Percentiles rank a stretch among this genome's conserved stretches.
Evolutionary conservation across 1,140 invertebrate species (phyloP).

Genomic region (Aphidius ervi): DNA sequence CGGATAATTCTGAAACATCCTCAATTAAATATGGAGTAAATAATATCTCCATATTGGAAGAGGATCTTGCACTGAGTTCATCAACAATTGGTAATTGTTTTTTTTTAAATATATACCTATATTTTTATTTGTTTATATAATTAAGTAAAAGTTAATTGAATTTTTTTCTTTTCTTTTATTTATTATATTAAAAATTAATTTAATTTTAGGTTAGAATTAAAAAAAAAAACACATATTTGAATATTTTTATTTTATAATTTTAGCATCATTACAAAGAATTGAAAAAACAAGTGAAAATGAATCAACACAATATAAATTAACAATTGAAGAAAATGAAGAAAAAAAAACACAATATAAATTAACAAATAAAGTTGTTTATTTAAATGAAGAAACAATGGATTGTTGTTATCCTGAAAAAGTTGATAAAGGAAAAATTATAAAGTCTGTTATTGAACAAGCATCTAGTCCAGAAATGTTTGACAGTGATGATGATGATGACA

Average conservation of each 20-base stretch:
- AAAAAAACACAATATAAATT: slow-evolving; percentile 13
- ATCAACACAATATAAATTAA: background rate
- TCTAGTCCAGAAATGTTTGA: slow-evolving; percentile 48
- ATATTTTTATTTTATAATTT: background rate
- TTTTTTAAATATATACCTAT: background rate
- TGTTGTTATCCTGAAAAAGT: slow-evolving; percentile 30
- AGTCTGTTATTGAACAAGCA: slow-evolving; percentile 19
- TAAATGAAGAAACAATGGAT: slow-evolving; percentile 41
- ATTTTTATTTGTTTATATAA: too few relatives aligned
- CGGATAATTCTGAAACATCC: slow-evolving; percentile 18
- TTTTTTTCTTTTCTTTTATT: too few relatives aligned
- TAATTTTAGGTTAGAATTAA: background rate
- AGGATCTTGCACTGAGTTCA: slow-evolving; percentile 33
- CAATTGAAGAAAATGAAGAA: slow-evolving; percentile 14
- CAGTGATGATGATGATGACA: slow-evolving; percentile 35
- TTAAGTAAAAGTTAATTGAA: too few relatives aligned
- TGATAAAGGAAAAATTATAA: slow-evolving; percentile 15
- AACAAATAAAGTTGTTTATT: slow-evolving; percentile 18
- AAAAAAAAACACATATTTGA: too few relatives aligned
- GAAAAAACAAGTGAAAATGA: slow-evolving; percentile 12
- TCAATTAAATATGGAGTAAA: slow-evolving; percentile 21
- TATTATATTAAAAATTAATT: too few relatives aligned
- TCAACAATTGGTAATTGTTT: slow-evolving; percentile 28
- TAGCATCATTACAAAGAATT: background rate
- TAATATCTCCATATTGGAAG: slow-evolving; percentile 30